Base-by-base conservation (phyloP, 1,140 invertebrate genomes). In the Scaptomyza hsui region DNA sequence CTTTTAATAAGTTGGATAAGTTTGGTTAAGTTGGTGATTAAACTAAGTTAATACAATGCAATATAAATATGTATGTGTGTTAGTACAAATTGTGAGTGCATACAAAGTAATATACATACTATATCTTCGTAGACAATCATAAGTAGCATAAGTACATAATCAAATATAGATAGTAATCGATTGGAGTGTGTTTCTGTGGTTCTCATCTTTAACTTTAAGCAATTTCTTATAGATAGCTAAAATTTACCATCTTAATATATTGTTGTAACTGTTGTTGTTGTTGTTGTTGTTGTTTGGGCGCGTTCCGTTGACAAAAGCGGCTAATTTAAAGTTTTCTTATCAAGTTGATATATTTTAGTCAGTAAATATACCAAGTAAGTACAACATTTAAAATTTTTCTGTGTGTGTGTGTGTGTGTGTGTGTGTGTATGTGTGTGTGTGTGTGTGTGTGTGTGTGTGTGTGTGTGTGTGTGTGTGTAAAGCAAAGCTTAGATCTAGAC, bases 301-400 rank as follows among this genome's bases (percentile, higher is more conserved):
- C 81, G 78, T 86, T 85, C 73, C 68, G 69, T 85, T 68, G 81
- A 85, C 81, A 61, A 71, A 73, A 74, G 81, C 81, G 81, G 81
- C 81, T 85, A 81, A 64, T 74, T 81, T 77, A 80, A 70, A 49
- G 32, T 72, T 39, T 47, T 32, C 4, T 13, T 7, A 51, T 64
- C 26, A 29, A 29, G 2, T 29, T 26, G 24, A 26, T 26, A 26
- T 6, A 6, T 26, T 29, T 29, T 29, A 29, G 26, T 29, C 26
- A 29, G 26, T 29, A 6, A 29, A 29, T 29, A 1, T 29, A 29
- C 26, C 26, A 29, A 29, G 26, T 9, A 29, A 29, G 26, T 29
- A n/a, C n/a, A n/a, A n/a, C n/a, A 21, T 39, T 39, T n/a, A n/a
- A n/a, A n/a, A n/a, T n/a, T n/a, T n/a, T n/a, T n/a, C n/a, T n/a